Evolutionary conservation across 2,888 invertebrate species (phyloP).

Genomic region (Chaetogeoica ovagalla): DNA sequence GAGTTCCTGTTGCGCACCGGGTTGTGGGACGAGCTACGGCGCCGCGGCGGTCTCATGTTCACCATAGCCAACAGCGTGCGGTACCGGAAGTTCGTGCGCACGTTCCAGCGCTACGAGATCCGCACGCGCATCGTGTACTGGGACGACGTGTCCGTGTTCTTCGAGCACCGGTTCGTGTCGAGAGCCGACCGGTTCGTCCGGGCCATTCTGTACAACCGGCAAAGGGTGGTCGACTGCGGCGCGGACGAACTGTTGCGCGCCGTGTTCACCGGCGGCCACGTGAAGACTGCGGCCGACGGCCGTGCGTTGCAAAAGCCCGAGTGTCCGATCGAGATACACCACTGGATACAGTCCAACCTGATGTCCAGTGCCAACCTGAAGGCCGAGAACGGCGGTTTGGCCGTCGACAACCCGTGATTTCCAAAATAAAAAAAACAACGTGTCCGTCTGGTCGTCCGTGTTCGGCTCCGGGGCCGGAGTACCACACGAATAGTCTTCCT

Average conservation of each 20-base stretch:
- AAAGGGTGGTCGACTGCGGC: slow-evolving; percentile 61
- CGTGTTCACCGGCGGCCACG: slow-evolving; percentile 58
- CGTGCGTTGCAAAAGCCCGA: slow-evolving; percentile 51
- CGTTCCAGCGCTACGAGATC: slow-evolving; percentile 73
- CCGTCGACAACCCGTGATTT: not conserved
- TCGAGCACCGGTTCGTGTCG: slow-evolving; percentile 80
- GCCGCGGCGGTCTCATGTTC: slow-evolving; percentile 74
- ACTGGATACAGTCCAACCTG: slow-evolving; percentile 72
- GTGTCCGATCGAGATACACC: slow-evolving; percentile 64
- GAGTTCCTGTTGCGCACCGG: slow-evolving; percentile 82
- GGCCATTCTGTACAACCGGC: slow-evolving; percentile 61
- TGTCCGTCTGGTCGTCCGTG: no score
- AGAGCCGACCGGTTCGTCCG: slow-evolving; percentile 71
- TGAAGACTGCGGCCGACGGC: not conserved
- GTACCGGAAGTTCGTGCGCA: slow-evolving; percentile 76
- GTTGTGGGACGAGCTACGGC: slow-evolving; percentile 72
- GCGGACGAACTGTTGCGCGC: slow-evolving; percentile 60
- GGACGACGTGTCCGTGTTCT: slow-evolving; percentile 79
- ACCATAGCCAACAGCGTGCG: slow-evolving; percentile 81
- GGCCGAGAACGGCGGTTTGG: not conserved
- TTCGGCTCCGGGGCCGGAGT: no score
- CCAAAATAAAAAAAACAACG: no score
- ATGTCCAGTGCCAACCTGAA: slow-evolving; percentile 69
- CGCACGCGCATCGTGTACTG: slow-evolving; percentile 81
- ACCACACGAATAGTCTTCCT: no score